Evolutionary conservation across 2,113 vertebrate species (phyloP).

Genomic region (Protomyctophum bolini): DNA sequence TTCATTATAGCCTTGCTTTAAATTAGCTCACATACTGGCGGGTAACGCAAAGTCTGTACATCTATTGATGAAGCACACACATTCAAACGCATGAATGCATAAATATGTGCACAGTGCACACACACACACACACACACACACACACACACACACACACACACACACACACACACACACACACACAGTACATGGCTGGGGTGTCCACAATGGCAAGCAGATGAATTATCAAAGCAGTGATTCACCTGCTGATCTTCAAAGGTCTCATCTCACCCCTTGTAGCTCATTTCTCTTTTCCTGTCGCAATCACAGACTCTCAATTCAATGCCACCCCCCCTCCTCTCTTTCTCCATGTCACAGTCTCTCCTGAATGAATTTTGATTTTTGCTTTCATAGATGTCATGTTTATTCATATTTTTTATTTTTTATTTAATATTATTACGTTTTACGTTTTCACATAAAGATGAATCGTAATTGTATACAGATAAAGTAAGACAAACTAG

Average conservation of each 20-base stretch:
- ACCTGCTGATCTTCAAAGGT: conserved; percentile 71
- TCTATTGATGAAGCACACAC: neutral
- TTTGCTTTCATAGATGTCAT: neutral
- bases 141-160: neutral
- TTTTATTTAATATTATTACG: too few relatives aligned
- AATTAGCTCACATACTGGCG: too few relatives aligned
- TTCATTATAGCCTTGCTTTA: too few relatives aligned
- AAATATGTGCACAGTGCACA: conserved; percentile 2
- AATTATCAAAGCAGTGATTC: conserved; percentile 66
- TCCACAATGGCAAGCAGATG: conserved; percentile 41
- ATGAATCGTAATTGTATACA: too few relatives aligned
- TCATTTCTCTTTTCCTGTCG: conserved; percentile 28
- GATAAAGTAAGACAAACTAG: too few relatives aligned
- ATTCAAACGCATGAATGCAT: too few relatives aligned
- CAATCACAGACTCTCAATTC: neutral
- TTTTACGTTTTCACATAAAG: too few relatives aligned
- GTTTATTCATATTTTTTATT: neutral
- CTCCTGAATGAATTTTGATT: neutral
- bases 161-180: neutral
- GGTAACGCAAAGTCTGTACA: too few relatives aligned
- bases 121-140: neutral
- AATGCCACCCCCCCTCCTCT: neutral
- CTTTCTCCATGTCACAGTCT: neutral
- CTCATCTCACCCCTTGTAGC: conserved; percentile 36
- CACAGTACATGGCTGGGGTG: neutral